Conservation (phyloP, 2,888 invertebrate genomes). For the Perithous albicinctus region DNA sequence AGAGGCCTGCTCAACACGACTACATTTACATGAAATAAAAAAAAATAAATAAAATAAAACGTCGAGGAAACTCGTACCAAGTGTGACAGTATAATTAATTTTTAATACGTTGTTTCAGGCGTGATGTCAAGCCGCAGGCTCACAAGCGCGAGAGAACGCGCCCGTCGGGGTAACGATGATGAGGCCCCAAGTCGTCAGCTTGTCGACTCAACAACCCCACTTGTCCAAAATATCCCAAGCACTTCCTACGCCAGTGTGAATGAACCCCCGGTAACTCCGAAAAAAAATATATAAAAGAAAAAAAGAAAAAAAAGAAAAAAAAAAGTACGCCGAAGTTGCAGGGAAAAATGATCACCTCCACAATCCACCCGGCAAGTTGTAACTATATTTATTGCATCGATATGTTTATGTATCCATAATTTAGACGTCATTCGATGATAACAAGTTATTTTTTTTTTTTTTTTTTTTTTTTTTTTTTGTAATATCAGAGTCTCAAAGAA, state of each 20-base stretch:
- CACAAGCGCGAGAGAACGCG: constrained; percentile 83
- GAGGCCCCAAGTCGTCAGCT: constrained; percentile 72
- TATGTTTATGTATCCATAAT: not conserved
- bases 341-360: constrained; percentile 18
- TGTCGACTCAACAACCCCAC: constrained; percentile 80
- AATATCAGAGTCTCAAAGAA: constrained; percentile 49
- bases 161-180: constrained; percentile 82
- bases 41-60: not conserved
- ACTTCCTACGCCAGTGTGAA: constrained; percentile 89
- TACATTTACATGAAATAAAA: constrained; percentile 25
- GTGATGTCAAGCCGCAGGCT: constrained; percentile 86
- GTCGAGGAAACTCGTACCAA: not conserved
- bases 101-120: constrained; percentile 82
- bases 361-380: constrained; percentile 50
- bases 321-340: constrained; percentile 25
- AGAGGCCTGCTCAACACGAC: constrained; percentile 37
- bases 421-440: constrained; percentile 32
- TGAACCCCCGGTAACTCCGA: constrained; percentile 73
- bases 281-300: too few relatives aligned
- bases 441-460: constrained; percentile 34
- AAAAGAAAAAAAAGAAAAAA: too few relatives aligned
- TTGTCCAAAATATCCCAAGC: constrained; percentile 80
- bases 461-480: too few relatives aligned
- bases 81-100: constrained; percentile 5
- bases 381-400: constrained; percentile 40